Conservation (phyloP, 1,140 invertebrate species). For the Euglossa dilemma region DNA sequence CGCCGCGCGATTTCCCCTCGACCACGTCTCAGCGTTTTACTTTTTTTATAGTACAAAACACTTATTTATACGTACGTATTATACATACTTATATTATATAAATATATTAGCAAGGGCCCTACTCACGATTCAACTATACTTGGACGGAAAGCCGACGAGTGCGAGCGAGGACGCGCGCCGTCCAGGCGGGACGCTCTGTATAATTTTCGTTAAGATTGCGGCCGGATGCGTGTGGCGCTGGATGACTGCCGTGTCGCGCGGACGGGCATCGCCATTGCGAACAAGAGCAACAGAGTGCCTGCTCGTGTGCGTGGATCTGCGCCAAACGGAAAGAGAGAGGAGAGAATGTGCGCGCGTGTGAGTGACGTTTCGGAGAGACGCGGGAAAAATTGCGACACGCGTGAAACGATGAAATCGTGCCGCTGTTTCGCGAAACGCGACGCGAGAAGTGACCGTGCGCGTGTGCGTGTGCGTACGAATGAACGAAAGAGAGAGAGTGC, state of each 20-base stretch:
- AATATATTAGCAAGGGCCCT: conserved; percentile 79
- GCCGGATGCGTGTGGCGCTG: conserved; percentile 26
- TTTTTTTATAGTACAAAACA: conserved; percentile 81
- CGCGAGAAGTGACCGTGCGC: too few relatives aligned
- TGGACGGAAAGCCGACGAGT: conserved; percentile 51
- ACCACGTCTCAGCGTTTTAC: conserved; percentile 49
- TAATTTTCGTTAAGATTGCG: conserved; percentile 53
- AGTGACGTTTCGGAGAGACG: neutral
- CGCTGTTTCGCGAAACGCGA: too few relatives aligned
- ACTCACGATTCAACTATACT: conserved; percentile 82
- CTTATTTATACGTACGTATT: conserved; percentile 77
- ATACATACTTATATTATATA: conserved; percentile 77
- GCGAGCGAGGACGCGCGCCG: conserved; percentile 14
- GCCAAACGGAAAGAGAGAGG: neutral
- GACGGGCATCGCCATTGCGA: conserved; percentile 34
- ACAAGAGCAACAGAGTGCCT: conserved; percentile 5
- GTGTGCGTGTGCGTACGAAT: neutral
- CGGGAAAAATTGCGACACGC: conserved; percentile 17
- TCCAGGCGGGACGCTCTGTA: conserved; percentile 46
- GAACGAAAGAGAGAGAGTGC: neutral
- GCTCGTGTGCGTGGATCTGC: neutral
- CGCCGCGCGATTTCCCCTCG: conserved; percentile 55
- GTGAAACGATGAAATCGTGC: conserved; percentile 11
- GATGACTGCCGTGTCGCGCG: neutral
- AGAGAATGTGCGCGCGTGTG: neutral